A percentile compares a stretch with the other conserved stretches of the same genome.
phyloP scores from a whole-genome alignment of 2,797 vertebrate species.

The Epinephelus awoara region DNA sequence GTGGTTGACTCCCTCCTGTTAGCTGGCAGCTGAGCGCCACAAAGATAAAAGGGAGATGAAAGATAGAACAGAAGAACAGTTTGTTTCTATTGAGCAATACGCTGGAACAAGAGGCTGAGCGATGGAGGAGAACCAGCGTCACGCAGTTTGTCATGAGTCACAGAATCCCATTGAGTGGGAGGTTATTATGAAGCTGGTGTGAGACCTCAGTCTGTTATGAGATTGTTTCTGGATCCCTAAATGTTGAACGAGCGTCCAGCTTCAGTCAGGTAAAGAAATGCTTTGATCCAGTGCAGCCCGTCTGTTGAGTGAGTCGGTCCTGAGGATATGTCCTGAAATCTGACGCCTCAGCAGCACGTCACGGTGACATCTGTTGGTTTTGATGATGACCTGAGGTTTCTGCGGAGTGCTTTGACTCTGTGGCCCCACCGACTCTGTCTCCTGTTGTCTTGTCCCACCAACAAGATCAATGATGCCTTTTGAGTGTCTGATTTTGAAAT shows the following conservation, averaged over 20 bases:
- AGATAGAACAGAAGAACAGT: neutral
- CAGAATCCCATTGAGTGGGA: constrained; percentile 32
- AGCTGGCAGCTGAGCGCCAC: neutral
- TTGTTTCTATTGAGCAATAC: neutral
- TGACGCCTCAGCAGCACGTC: constrained; percentile 1
- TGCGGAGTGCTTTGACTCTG: constrained; percentile 8
- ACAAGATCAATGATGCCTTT: neutral
- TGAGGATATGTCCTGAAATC: constrained; percentile 8
- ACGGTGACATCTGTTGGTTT: constrained; percentile 19
- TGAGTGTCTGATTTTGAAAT: constrained; percentile 6
- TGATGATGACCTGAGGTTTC: neutral
- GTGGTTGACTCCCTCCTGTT: constrained; percentile 31
- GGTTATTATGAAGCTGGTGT: constrained; percentile 31
- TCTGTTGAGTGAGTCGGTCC: constrained; percentile 10
- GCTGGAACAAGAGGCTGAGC: constrained; percentile 7
- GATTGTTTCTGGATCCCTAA: neutral
- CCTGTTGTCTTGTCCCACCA: neutral
- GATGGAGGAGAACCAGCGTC: constrained; percentile 5
- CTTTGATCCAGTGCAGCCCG: neutral
- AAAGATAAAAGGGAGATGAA: neutral
- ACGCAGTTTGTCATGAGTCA: constrained; percentile 26
- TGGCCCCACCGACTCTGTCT: constrained; percentile 5
- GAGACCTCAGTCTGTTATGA: constrained; percentile 11
- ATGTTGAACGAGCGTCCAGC: constrained; percentile 5
- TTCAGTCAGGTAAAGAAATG: neutral